These are phyloP conservation scores for Nomada hirtipes DNA, from an alignment of 2,888 invertebrate genomes.

Conservation along the genomic window DNA sequence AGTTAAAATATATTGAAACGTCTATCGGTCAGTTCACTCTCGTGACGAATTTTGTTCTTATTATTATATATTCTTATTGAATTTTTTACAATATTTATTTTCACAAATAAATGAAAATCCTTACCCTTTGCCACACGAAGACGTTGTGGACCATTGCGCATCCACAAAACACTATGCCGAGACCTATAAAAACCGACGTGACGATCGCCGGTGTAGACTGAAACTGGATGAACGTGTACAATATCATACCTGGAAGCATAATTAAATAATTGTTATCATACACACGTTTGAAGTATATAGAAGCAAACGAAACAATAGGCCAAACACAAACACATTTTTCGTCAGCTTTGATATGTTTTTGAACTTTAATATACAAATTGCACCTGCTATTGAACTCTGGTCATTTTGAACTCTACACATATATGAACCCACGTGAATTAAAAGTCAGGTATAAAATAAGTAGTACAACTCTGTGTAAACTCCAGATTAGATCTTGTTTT, in stretches of 20 bases:
- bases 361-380: not conserved
- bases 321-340: not conserved
- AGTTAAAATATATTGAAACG: too few species aligned
- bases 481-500: not conserved
- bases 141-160: slow-evolving; percentile 98
- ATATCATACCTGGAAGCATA: slow-evolving; percentile 90
- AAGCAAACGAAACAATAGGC: not conserved
- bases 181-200: slow-evolving; percentile 95
- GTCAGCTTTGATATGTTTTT: not conserved
- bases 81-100: not conserved
- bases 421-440: too few species aligned
- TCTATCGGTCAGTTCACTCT: too few species aligned
- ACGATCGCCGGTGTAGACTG: slow-evolving; percentile 96
- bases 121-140: slow-evolving; percentile 94
- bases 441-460: too few species aligned
- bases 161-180: slow-evolving; percentile 96
- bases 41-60: not conserved
- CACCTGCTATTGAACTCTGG: not conserved
- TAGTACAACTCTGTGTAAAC: not conserved
- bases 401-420: too few species aligned
- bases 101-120: slow-evolving; percentile 48
- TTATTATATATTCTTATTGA: not conserved
- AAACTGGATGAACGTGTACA: slow-evolving; percentile 96
- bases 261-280: not conserved
- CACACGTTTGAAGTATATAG: not conserved